A percentile compares a stretch with the other conserved stretches of the same genome.
Conservation (phyloP, 1,140 invertebrate genomes). For the Popillia japonica region DNA sequence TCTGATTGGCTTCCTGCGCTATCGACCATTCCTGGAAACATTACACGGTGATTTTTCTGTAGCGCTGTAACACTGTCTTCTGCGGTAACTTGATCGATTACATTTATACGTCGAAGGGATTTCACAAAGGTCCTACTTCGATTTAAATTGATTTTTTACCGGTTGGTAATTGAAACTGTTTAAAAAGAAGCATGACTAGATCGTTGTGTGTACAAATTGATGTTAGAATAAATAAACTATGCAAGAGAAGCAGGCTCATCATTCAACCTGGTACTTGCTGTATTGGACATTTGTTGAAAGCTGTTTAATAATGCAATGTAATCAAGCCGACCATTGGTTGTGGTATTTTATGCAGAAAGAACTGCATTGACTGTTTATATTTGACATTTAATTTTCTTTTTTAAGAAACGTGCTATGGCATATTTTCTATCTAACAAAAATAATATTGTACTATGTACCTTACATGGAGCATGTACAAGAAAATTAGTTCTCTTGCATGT, state of each 20-base stretch:
- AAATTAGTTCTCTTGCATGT: too few species aligned
- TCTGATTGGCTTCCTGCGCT: slow-evolving; percentile 20
- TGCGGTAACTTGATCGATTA: slow-evolving; percentile 31
- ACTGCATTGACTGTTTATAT: not conserved
- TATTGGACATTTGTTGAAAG: not conserved
- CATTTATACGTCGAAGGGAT: not conserved
- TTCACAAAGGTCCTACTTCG: slow-evolving; percentile 17
- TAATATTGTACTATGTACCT: too few species aligned
- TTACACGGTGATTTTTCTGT: slow-evolving; percentile 30
- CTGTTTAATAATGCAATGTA: not conserved
- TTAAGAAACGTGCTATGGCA: too few species aligned
- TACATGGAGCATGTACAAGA: too few species aligned
- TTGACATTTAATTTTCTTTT: not conserved
- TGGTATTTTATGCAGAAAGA: not conserved
- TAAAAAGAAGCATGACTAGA: slow-evolving; percentile 28
- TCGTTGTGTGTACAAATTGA: slow-evolving; percentile 19
- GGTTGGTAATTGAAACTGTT: slow-evolving; percentile 20
- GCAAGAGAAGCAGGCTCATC: not conserved
- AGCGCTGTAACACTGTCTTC: slow-evolving; percentile 18
- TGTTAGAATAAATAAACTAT: not conserved
- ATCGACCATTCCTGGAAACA: slow-evolving; percentile 18
- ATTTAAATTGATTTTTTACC: slow-evolving; percentile 34
- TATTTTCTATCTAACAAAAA: too few species aligned
- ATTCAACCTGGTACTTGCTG: not conserved
- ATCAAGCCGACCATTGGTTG: not conserved